Base-by-base conservation (phyloP, 2,888 invertebrate species). In the Tenthredo livida region DNA sequence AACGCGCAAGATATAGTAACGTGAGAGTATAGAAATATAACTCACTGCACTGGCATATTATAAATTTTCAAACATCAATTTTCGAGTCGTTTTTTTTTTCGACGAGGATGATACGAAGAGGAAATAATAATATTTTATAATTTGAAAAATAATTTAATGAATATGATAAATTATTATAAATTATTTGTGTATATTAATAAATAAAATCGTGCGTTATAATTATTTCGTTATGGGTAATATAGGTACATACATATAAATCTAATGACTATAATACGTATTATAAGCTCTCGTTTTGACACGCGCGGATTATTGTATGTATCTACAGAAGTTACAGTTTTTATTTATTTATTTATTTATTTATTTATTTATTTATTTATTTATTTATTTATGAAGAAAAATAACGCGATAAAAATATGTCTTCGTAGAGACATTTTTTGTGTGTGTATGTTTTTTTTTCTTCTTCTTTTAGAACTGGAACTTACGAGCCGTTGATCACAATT, bases 401-500 rank as follows among this genome's bases (percentile, higher is more conserved):
- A 70, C 70, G 70, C 70, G 70, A 70, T n/a, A 4, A 6, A 37
- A 2, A 29, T n/a, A 50, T 54, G 2, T 25, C 25, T 25, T 61
- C 12, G 61, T 9, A 25, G 12, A 61, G 25, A 61, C 10, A 61
- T 12, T 21, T 61, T 37, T 25, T 70, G 10, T 15, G 10, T 29
- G n/a, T n/a, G n/a, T 70, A 2, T 61, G 37, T 25, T 37, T 70
- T 2, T 37, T 37, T 37, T 37, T 37, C 7, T 37, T 7, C 0
- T 37, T 37, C 37, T 17, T 70, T n/a, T 70, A 29, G n/a, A 70
- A 37, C 12, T 70, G 70, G 70, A 70, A 70, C 70, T 12, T n/a
- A 4, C n/a, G 70, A 70, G 70, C 70, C 70, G 70, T 70, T 17
- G 33, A 70, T 70, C 37, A 70, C 70, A 70, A 12, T 61, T 61